Conservation (phyloP, 2,113 vertebrate species). For the Tupaia tana region DNA sequence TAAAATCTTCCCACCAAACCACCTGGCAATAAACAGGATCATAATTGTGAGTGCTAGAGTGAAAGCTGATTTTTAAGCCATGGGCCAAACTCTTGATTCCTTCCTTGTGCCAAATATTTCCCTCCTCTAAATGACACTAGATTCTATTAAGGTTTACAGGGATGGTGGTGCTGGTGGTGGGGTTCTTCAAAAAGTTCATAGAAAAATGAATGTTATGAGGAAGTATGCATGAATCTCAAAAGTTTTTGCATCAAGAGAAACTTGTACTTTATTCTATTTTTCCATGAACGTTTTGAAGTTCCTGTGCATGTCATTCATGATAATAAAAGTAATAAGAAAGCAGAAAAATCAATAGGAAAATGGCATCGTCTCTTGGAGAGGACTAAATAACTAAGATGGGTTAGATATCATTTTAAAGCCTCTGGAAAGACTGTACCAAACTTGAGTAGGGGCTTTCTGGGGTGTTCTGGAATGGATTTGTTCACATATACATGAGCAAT, state of each 20-base stretch:
- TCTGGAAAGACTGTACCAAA: neutral
- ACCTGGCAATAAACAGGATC: constrained; percentile 52
- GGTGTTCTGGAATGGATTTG: neutral
- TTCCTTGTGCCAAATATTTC: constrained; percentile 35
- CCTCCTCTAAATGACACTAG: neutral
- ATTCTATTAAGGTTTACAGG: constrained; percentile 9
- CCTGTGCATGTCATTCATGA: neutral
- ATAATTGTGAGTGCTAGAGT: neutral
- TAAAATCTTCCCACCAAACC: constrained; percentile 7
- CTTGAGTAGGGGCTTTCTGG: neutral
- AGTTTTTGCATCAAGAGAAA: too few species aligned
- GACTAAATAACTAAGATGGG: constrained; percentile 8
- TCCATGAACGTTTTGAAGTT: too few species aligned
- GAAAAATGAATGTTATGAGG: too few species aligned
- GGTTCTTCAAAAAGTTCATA: too few species aligned
- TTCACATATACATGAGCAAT: neutral
- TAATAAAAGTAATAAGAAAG: constrained; percentile 37
- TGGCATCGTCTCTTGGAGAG: neutral
- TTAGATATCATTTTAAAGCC: neutral
- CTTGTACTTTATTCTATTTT: too few species aligned
- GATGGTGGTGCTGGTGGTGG: too few species aligned
- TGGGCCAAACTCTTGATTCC: constrained; percentile 5
- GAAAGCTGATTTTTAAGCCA: neutral
- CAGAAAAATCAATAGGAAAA: constrained; percentile 6
- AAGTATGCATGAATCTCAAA: too few species aligned